phyloP scores from a whole-genome alignment of 2,888 invertebrate species.

The Phrixothrix hirtus region DNA sequence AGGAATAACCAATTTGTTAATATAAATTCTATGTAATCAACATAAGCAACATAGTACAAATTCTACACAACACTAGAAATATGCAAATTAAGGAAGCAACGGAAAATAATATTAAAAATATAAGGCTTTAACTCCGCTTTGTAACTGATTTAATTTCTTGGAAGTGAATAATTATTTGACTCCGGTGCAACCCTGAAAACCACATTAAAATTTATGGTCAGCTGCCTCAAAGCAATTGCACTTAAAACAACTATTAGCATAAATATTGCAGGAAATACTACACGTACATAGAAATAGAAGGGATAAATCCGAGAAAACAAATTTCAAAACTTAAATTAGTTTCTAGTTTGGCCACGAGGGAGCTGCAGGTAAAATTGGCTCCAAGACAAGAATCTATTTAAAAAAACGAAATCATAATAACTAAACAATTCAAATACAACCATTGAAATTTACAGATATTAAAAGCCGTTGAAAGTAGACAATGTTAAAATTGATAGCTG shows the following conservation, averaged over 20 bases:
- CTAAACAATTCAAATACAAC: slow-evolving; percentile 17
- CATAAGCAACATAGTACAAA: too few species aligned
- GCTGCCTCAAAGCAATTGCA: slow-evolving; percentile 16
- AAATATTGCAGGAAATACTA: slow-evolving; percentile 29
- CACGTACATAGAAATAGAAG: slow-evolving; percentile 21
- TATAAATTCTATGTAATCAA: too few species aligned
- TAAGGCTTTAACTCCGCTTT: too few species aligned
- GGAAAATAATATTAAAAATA: too few species aligned
- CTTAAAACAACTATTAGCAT: slow-evolving; percentile 31
- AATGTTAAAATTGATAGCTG: too few species aligned
- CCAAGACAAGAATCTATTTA: slow-evolving; percentile 30
- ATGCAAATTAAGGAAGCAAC: too few species aligned
- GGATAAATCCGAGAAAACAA: slow-evolving; percentile 40
- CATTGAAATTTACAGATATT: too few species aligned
- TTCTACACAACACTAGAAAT: too few species aligned
- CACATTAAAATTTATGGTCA: slow-evolving; percentile 22
- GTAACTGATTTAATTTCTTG: background rate
- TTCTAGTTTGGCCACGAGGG: slow-evolving; percentile 48
- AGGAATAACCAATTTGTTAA: slow-evolving; percentile 20
- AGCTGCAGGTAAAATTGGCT: slow-evolving; percentile 43
- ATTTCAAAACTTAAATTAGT: slow-evolving; percentile 52
- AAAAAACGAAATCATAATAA: slow-evolving; percentile 23
- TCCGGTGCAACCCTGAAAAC: slow-evolving; percentile 4
- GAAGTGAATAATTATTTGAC: background rate
- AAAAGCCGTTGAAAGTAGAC: too few species aligned